Base-by-base conservation (phyloP, 2,797 vertebrate species). In the Gymnopithys bicolor region DNA sequence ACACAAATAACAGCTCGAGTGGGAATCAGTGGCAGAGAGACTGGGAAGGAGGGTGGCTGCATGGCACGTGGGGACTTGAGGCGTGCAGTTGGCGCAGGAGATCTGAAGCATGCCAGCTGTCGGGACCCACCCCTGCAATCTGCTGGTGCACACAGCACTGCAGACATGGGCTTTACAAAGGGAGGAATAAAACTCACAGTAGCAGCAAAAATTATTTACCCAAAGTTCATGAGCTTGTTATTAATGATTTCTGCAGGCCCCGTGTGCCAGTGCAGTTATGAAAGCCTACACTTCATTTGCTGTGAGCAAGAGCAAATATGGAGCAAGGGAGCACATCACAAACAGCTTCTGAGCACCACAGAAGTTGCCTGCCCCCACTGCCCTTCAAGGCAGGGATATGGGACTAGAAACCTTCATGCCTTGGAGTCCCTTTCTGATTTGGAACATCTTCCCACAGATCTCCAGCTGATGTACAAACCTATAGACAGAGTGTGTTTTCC, bases 101-200 rank as follows among this genome's bases (percentile, higher is more conserved):
- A 94, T 67, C 80, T 83, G 87, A 73, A 69, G 41, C 85, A 64
- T 6, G 23, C 94, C 97, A 97, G 97, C 94, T 97, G 96, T 87
- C 3, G 0, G 88, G 94, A 90, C 90, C 90, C 92, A 94, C 96
- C 97, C 87, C 94, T 94, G 56, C 96, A 96, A 96, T 96, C 96
- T 97, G 96, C 77, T 64, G 48, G 64, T 66, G 39, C 63, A 53
- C 91, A 49, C 64, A 41, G 88, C 3, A 2, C 74, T 0, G 0
- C 81, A 74, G 52, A 71, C 52, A 25, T 56, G 66, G 87, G 51
- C 78, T 95, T 66, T 78, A 35, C 51, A 75, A 84, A 75, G 43
- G 58, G 63, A 86, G 51, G 16, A 18, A 69, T 77, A 60, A 75
- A 51, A 1, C 7, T 13, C 63, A 37, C 7, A 23, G 83, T 3